Evolutionary conservation across 2,797 vertebrate genomes (phyloP).

Genomic region (Phylloscopus collybita): DNA sequence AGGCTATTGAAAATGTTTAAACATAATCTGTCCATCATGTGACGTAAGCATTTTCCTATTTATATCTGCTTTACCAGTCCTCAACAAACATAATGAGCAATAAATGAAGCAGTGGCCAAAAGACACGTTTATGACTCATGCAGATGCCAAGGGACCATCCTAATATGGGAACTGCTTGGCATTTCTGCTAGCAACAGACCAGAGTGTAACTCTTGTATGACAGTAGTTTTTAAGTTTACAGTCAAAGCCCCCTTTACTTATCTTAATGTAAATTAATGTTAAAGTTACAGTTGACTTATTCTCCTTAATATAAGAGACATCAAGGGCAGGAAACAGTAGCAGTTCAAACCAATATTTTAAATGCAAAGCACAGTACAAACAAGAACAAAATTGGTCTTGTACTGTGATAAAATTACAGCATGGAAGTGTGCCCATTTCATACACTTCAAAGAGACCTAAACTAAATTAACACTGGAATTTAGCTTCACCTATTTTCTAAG

Average conservation of each 20-base stretch:
- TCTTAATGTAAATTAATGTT: not conserved
- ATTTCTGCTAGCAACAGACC: conserved; percentile 23
- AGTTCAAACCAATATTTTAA: not conserved
- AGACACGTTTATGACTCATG: conserved; percentile 60
- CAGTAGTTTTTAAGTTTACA: conserved; percentile 6
- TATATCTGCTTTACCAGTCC: conserved; percentile 56
- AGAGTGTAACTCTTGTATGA: conserved; percentile 2
- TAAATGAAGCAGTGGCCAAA: conserved; percentile 61
- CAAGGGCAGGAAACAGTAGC: not conserved
- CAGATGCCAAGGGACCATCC: conserved; percentile 56
- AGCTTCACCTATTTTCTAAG: not conserved
- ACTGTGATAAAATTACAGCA: not conserved
- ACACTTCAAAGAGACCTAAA: not conserved
- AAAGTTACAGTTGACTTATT: not conserved
- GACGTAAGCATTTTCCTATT: conserved; percentile 64
- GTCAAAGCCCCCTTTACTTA: not conserved
- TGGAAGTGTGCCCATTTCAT: not conserved
- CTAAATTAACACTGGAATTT: not conserved
- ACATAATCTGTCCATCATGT: conserved; percentile 34
- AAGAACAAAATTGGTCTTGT: not conserved
- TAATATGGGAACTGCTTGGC: conserved; percentile 49
- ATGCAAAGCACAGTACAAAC: not conserved
- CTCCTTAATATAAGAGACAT: not conserved
- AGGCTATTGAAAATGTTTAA: conserved; percentile 25
- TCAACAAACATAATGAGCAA: conserved; percentile 50